These are phyloP conservation scores for Drosophila merina DNA, from an alignment of 2,888 invertebrate species.

Conservation along the genomic window DNA sequence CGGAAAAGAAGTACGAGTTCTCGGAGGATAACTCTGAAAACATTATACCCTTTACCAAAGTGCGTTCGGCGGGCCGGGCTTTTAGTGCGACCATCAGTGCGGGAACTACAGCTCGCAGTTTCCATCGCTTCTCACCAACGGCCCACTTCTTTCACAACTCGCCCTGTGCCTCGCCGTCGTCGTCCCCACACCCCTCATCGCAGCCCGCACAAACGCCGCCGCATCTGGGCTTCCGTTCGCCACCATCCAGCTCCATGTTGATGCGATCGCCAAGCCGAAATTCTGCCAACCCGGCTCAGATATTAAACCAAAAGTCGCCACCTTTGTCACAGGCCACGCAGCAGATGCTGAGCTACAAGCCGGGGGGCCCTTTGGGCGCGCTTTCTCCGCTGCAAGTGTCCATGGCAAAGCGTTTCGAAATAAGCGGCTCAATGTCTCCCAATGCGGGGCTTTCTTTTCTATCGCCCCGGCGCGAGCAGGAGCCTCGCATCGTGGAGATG, in stretches of 20 bases:
- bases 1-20: constrained; percentile 96
- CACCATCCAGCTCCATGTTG: constrained; percentile 71
- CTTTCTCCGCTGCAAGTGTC: constrained; percentile 83
- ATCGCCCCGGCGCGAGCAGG: constrained; percentile 82
- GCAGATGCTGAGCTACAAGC: constrained; percentile 82
- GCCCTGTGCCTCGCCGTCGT: constrained; percentile 84
- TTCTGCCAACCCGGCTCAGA: constrained; percentile 56
- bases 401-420: constrained; percentile 81
- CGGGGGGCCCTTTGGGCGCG: constrained; percentile 81
- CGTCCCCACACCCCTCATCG: constrained; percentile 80
- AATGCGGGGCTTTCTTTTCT: constrained; percentile 80
- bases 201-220: constrained; percentile 64
- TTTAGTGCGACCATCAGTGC: constrained; percentile 41
- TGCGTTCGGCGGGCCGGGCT: constrained; percentile 70
- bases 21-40: constrained; percentile 90
- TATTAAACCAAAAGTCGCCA: constrained; percentile 79
- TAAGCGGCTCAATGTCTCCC: constrained; percentile 82
- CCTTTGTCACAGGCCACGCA: constrained; percentile 80
- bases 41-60: constrained; percentile 85
- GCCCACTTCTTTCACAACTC: constrained; percentile 82
- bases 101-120: constrained; percentile 57
- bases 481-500: constrained; percentile 82
- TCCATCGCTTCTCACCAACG: constrained; percentile 72
- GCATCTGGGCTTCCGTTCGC: constrained; percentile 81
- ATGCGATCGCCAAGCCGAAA: constrained; percentile 82